phyloP scores from a whole-genome alignment of 2,797 vertebrate genomes.

The Dermochelys coriacea region DNA sequence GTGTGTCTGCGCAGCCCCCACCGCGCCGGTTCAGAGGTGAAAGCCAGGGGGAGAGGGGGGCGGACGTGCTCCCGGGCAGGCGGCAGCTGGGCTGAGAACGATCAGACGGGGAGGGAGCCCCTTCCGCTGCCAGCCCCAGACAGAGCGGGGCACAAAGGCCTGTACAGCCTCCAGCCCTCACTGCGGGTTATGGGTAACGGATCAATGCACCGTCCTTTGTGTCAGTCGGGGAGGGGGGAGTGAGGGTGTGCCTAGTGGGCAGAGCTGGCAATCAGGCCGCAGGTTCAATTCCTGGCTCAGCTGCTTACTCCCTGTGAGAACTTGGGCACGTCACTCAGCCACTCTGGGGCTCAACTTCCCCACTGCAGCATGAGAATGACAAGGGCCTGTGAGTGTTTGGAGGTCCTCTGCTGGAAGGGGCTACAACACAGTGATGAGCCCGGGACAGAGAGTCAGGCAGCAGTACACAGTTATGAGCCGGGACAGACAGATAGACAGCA shows the following conservation, averaged over 20 bases:
- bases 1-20: conserved; percentile 59
- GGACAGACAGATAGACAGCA: no score
- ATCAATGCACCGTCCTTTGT: no score
- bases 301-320: not conserved
- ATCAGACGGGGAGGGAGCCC: not conserved
- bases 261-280: no score
- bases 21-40: conserved; percentile 69
- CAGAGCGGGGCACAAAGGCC: not conserved
- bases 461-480: no score
- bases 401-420: no score
- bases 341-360: not conserved
- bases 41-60: conserved; percentile 9
- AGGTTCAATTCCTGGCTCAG: not conserved
- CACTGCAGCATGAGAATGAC: not conserved
- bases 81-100: not conserved
- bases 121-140: not conserved
- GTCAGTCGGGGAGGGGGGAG: no score
- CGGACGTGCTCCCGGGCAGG: conserved; percentile 2
- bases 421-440: not conserved
- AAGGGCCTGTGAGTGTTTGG: no score
- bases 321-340: not conserved
- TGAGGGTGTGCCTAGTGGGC: no score
- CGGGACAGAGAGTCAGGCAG: no score
- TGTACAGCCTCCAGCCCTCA: not conserved
- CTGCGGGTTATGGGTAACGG: not conserved